Conservation (phyloP, 2,797 vertebrate species). For the Zonotrichia albicollis region DNA sequence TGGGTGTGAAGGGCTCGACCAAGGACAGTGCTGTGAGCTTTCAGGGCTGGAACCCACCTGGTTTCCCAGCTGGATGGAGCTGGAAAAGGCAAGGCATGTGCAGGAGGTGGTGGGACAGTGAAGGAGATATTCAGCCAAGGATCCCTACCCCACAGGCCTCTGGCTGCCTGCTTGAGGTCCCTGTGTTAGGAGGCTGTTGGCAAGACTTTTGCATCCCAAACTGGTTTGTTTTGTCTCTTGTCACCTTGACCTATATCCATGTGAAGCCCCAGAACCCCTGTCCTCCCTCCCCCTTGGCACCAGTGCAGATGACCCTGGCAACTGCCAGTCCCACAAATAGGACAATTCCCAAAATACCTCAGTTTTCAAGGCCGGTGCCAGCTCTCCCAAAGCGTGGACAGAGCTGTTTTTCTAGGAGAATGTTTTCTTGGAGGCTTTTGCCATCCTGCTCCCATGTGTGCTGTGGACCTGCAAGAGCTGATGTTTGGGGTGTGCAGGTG, state of each 20-base stretch:
- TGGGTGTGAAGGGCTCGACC: background rate
- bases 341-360: background rate
- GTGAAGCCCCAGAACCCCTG: background rate
- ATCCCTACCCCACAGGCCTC: background rate
- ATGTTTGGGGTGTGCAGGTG: background rate
- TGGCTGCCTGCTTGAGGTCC: background rate
- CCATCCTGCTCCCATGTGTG: rapidly evolving
- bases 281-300: background rate
- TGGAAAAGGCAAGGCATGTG: background rate
- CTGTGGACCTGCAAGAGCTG: background rate
- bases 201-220: background rate
- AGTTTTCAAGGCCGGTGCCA: background rate
- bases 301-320: background rate
- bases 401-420: background rate
- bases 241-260: background rate
- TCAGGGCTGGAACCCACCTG: conserved; percentile 38
- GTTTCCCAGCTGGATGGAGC: conserved; percentile 39
- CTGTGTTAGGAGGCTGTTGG: background rate
- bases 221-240: background rate
- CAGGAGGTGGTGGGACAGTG: background rate
- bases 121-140: background rate
- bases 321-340: background rate
- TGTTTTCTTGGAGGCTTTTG: background rate
- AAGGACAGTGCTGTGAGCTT: background rate
- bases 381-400: background rate